Conservation (phyloP, 1,140 invertebrate genomes). For the Leptonema lineaticorne region DNA sequence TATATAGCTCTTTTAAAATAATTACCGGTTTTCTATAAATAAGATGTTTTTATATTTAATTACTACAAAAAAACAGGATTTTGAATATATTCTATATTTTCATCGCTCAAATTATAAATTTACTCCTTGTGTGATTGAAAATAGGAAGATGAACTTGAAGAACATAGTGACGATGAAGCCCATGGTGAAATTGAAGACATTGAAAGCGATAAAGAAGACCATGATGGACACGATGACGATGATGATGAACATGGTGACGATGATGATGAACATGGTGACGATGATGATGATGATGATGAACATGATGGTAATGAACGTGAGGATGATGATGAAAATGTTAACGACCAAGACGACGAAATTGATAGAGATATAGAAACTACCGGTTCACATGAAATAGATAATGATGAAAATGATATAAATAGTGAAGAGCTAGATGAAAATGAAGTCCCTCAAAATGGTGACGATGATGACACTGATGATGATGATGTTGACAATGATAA, state of each 20-base stretch:
- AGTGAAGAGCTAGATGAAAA: conserved; percentile 46
- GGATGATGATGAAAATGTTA: conserved; percentile 43
- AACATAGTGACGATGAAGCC: conserved; percentile 45
- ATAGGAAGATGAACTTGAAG: no score
- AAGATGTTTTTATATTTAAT: no score
- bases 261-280: conserved; percentile 40
- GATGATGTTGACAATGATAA: conserved; percentile 43
- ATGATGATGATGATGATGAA: conserved; percentile 40
- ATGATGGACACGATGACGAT: conserved; percentile 41
- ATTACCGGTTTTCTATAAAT: no score
- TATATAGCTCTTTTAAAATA: no score
- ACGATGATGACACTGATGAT: conserved; percentile 44
- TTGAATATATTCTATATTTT: no score
- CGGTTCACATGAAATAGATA: conserved; percentile 44
- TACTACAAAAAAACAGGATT: no score
- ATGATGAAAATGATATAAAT: conserved; percentile 45
- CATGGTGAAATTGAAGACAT: conserved; percentile 45
- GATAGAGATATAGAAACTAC: conserved; percentile 43
- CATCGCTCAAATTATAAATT: no score
- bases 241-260: conserved; percentile 37
- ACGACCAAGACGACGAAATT: conserved; percentile 49
- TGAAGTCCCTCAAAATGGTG: conserved; percentile 44
- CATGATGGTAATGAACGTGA: conserved; percentile 43
- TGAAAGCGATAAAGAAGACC: conserved; percentile 45
- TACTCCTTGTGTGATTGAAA: no score